Base-by-base conservation (phyloP, 2,888 invertebrate species). In the Polymixis lichenea region DNA sequence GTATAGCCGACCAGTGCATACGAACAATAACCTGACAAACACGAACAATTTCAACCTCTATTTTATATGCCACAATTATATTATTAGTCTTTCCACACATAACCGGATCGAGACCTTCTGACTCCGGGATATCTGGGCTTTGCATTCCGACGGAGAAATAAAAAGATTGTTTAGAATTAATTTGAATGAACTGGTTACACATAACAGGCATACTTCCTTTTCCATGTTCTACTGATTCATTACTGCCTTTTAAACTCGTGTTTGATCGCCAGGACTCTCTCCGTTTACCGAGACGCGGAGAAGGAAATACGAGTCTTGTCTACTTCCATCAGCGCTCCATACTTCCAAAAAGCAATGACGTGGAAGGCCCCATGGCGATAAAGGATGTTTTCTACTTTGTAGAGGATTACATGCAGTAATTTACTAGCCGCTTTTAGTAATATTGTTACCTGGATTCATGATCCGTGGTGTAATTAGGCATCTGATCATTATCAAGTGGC, bases 1-100 rank as follows among this genome's bases (percentile, higher is more conserved):
- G 91, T 98, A 97, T 4, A 99, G 96, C 9, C 98, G 97, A 0
- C 98, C 99, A 13, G 98, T 98, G 67, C 98, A 98, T 22, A 99
- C 98, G 91, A 99, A 98, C 46, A 98, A 96, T 79, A 98, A 90
- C 90, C 98, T 97, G 88, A 68, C 80, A 72, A 80, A 62, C n/a
- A 71, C 38, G 28, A 49, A 38, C 7, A 55, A 15, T 5, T 38
- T 71, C 0, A 61, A 61, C 7, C 11, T 60, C 22, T 43, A 28
- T 28, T 9, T 25, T 62, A 71, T 28, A 49, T 25, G 17, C 6
- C 51, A 75, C 28, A n/a, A 61, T 25, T 7, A 51, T 51, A 28
- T 55, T 28, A 72, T 32, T 56, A 15, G n/a, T 51, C 0, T 25
- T 38, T 51, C n/a, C 9, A 49, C 19, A 49, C 32, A 19, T 8